Conservation (phyloP, 2,888 invertebrate species). For the Sussaba pulchella region DNA sequence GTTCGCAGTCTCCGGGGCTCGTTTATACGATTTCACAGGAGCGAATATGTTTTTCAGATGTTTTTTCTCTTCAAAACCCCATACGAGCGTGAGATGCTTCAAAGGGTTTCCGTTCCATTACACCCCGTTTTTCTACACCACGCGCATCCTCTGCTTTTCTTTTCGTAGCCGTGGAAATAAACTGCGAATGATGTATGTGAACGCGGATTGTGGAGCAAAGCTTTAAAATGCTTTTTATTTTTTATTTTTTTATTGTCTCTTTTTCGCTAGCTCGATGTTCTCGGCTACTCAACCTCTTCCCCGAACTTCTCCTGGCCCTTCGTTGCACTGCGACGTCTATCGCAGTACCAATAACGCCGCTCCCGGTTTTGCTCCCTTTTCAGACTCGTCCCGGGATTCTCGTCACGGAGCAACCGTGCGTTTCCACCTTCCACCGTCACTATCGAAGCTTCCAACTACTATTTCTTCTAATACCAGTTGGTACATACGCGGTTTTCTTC, state of each 20-base stretch:
- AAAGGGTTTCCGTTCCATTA: not conserved
- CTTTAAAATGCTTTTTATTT: slow-evolving; percentile 15
- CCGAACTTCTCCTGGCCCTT: not conserved
- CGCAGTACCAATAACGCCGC: slow-evolving; percentile 41
- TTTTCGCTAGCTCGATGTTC: slow-evolving; percentile 24
- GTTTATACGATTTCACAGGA: too few relatives aligned
- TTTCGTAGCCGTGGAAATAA: not conserved
- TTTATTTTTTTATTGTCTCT: not conserved
- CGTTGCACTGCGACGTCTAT: slow-evolving; percentile 26
- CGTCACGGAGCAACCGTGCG: slow-evolving; percentile 34
- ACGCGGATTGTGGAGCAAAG: slow-evolving; percentile 4
- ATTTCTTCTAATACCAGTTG: slow-evolving; percentile 33
- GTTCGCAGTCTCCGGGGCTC: too few relatives aligned
- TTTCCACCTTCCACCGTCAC: not conserved
- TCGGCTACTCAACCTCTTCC: not conserved
- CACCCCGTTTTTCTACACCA: not conserved
- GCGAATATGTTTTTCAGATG: too few relatives aligned
- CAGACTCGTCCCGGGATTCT: slow-evolving; percentile 32
- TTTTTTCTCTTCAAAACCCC: not conserved
- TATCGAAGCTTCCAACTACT: slow-evolving; percentile 24
- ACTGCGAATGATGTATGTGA: slow-evolving; percentile 21
- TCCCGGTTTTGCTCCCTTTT: slow-evolving; percentile 19
- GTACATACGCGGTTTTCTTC: slow-evolving; percentile 40
- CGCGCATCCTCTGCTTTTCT: not conserved
- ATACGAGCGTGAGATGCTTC: not conserved